These are phyloP conservation scores for Macrosteles quadrilineatus DNA, from an alignment of 1,140 invertebrate genomes.

Conservation along the genomic window DNA sequence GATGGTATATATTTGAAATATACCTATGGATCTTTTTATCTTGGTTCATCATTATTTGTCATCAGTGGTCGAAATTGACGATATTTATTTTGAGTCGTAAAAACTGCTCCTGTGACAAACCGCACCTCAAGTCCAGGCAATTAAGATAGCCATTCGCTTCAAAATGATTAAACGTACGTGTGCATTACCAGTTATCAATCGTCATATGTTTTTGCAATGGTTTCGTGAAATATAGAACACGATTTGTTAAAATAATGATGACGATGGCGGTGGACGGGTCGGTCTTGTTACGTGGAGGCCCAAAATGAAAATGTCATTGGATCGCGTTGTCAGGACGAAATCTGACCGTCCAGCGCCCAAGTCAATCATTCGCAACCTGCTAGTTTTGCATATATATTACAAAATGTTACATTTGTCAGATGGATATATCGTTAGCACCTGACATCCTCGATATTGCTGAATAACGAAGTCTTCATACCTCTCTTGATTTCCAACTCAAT, in stretches of 20 bases:
- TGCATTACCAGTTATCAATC: too few relatives aligned
- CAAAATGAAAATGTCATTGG: neutral
- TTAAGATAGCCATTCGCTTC: too few relatives aligned
- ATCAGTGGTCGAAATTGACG: too few relatives aligned
- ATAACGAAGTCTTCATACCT: constrained; percentile 7
- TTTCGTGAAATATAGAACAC: constrained; percentile 1
- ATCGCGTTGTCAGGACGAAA: constrained; percentile 16
- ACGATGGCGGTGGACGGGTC: neutral
- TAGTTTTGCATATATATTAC: constrained; percentile 27
- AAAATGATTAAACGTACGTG: too few relatives aligned
- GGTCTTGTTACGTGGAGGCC: constrained; percentile 9
- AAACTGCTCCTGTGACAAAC: too few relatives aligned
- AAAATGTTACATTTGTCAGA: constrained; percentile 19
- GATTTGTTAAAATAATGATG: constrained; percentile 25
- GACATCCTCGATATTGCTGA: constrained; percentile 23
- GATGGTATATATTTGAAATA: too few relatives aligned
- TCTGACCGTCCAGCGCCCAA: neutral
- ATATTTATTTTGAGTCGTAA: too few relatives aligned
- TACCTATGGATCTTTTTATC: too few relatives aligned
- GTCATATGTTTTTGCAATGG: too few relatives aligned
- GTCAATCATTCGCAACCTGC: constrained; percentile 21
- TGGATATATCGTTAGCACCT: constrained; percentile 13
- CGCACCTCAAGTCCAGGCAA: too few relatives aligned
- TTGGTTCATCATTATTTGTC: too few relatives aligned
- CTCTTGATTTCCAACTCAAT: too few relatives aligned